Evolutionary conservation across 1,140 invertebrate genomes (phyloP), one percentile per base, ranked within the genome.

Genomic region (Phthorimaea operculella): DNA sequence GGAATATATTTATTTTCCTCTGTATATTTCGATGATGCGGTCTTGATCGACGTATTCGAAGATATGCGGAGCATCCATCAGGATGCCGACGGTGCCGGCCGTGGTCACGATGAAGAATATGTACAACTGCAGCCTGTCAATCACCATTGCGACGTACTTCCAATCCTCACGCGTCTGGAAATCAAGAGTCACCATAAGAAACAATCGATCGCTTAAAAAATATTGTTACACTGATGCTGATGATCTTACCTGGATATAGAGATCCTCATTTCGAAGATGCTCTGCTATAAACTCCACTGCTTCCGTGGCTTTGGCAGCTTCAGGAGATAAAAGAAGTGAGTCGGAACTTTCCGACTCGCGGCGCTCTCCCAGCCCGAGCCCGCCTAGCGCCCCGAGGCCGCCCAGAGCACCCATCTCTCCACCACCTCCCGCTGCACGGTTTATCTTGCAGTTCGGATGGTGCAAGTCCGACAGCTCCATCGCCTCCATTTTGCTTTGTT

Each of bases 81-180:
- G 87, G 64, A 99, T 99, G 17, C 96, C 96, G 58, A 99, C 90
- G 3, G 98, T 99, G 10, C 94, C 94, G 10, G 93, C 93, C n/a
- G 96, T 93, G 18, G 98, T 99, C 9, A 99, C 96, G 48, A 96
- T 90, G 86, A 99, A 98, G 87, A 99, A 99, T 66, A 99, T 93
- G 79, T 98, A 97, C 55, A 99, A 89, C 77, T 99, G 95, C 50
- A 99, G 87, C 68, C 98, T 91, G 88, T 99, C 98, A 67, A 99
- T 98, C 33, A 99, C 98, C 94, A 99, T 98, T 33, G 98, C 97
- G 7, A 99, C 97, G 81, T 99, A 99, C 77, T 99, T 99, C 98
- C 98, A 99, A 86, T 99, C 98, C 86, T 98, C 97, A 57, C 96
- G 90, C 55, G 97, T 96, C 96, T 98, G 82, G 21, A 89, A 87